These are phyloP conservation scores for Oryzias melastigma DNA, from an alignment of 2,113 vertebrate genomes.

Conservation along the genomic window DNA sequence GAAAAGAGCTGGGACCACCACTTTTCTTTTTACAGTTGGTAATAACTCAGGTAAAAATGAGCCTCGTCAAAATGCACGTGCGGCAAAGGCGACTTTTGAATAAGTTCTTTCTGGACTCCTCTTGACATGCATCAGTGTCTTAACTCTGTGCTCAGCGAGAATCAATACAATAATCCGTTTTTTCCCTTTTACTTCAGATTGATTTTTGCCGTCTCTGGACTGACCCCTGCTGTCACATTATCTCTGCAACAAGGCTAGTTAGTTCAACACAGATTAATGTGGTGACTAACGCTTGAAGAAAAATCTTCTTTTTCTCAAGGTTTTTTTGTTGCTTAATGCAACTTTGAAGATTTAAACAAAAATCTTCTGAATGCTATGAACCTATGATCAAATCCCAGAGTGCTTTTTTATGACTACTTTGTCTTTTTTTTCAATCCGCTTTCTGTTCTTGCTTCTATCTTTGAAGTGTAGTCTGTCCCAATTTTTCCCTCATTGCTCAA, in stretches of 20 bases:
- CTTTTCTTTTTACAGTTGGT: too few relatives aligned
- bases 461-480: not conserved
- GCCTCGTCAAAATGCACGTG: constrained; percentile 2
- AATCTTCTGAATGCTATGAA: constrained; percentile 5
- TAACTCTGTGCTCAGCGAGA: constrained; percentile 57
- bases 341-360: constrained; percentile 7
- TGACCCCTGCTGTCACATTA: constrained; percentile 76
- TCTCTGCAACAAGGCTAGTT: constrained; percentile 74
- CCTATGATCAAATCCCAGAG: constrained; percentile 19
- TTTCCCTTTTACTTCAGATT: constrained; percentile 70
- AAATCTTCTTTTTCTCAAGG: constrained; percentile 27
- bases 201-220: constrained; percentile 68
- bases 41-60: constrained; percentile 8
- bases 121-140: constrained; percentile 54
- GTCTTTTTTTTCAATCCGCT: not conserved
- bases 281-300: constrained; percentile 44
- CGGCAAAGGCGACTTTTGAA: constrained; percentile 16
- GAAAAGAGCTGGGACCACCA: too few relatives aligned
- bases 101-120: constrained; percentile 36
- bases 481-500: constrained; percentile 1
- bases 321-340: constrained; percentile 16
- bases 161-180: constrained; percentile 73
- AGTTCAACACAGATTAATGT: constrained; percentile 72
- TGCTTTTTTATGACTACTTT: not conserved
- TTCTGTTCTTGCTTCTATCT: not conserved